Base-by-base conservation (phyloP, 2,797 vertebrate species). In the Podarcis lilfordi region DNA sequence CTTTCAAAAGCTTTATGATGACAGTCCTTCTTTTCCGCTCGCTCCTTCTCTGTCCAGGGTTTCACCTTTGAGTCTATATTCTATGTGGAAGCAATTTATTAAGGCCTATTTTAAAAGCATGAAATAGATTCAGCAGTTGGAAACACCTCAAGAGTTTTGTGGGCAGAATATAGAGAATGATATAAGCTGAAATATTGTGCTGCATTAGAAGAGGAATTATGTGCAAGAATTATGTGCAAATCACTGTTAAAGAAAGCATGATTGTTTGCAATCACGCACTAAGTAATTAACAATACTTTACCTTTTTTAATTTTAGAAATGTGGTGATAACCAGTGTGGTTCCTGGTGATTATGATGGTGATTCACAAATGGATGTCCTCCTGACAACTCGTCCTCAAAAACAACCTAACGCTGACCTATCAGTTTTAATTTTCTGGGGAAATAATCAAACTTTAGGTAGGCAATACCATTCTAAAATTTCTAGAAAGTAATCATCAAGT, bases 331-430 rank as follows among this genome's bases (percentile, higher is more conserved):
- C 98, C 85, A 98, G 98, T 74, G 98, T 99, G 61, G 99, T 99
- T 88, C 99, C 99, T n/a, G 99, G 98, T 83, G 99, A 99, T 96
- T 99, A 98, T 80, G 98, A 99, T 93, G 99, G 99, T 85, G 99
- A 99, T 96, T 99, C 98, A 68, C 98, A 99, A 94, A 99, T 99
- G 99, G 99, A 99, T 91, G 98, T 98, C 15, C 98, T 99, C 8
- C 96, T 99, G 35, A 99, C 99, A 0, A 96, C 97, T 68, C 87
- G 91, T 87, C 90, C 92, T 55, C 93, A 84, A 90, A 93, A 86
- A 86, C 91, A 93, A 66, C 93, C 71, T 83, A 90, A 13, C 17
- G 40, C 59, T 87, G 84, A 92, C n/a, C 95, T 97, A 72, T 94
- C 88, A 45, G 97, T 97, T 79, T 95, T 97, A 91, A 96, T 99